phyloP scores from a whole-genome alignment of 2,113 vertebrate genomes.

The Carollia perspicillata region DNA sequence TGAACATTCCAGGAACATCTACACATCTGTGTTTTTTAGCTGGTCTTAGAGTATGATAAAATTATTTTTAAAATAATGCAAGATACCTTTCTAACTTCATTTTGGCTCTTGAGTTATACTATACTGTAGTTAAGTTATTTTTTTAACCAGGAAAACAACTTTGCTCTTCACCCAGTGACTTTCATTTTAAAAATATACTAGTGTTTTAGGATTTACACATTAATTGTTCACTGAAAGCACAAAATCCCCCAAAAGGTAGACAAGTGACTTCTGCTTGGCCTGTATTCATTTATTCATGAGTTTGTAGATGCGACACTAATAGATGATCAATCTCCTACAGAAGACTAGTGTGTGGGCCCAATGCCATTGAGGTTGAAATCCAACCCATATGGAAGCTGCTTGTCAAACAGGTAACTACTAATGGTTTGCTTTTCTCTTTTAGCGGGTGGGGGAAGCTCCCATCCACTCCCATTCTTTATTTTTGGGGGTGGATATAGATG shows the following conservation, averaged over 20 bases:
- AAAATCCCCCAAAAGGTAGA: neutral
- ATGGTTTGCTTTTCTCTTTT: neutral
- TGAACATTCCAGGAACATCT: neutral
- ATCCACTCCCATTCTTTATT: neutral
- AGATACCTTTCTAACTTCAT: neutral
- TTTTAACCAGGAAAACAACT: neutral
- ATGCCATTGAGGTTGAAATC: slow-evolving; percentile 81
- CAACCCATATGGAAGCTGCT: slow-evolving; percentile 83
- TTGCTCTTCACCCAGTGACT: neutral
- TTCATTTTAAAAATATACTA: neutral
- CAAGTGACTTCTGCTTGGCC: neutral
- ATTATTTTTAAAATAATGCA: neutral
- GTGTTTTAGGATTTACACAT: neutral
- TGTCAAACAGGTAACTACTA: slow-evolving; percentile 77
- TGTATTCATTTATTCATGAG: neutral
- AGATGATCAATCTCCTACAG: slow-evolving; percentile 58
- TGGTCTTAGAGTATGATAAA: neutral
- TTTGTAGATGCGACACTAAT: neutral
- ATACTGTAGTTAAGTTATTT: neutral
- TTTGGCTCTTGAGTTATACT: neutral
- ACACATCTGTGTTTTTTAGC: neutral
- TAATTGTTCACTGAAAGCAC: neutral
- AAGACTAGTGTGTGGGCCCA: slow-evolving; percentile 80
- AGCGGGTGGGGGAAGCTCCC: neutral
- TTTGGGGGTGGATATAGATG: neutral